Evolutionary conservation across 2,888 invertebrate genomes (phyloP), one percentile per base, ranked within the genome.

Genomic region (Xestia ashworthii): DNA sequence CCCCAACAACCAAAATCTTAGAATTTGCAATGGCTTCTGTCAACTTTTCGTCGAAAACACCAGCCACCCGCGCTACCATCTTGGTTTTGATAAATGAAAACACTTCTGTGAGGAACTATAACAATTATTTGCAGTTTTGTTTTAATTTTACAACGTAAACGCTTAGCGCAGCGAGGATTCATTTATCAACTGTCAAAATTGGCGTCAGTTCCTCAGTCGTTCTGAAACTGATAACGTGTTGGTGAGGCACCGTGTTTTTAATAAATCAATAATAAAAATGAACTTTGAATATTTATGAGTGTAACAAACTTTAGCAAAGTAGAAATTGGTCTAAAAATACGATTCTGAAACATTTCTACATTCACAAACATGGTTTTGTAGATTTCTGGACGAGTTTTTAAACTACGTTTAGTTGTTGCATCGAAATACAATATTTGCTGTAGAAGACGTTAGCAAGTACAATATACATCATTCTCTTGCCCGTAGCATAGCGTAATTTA

Each of bases 1-100:
- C 99, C 74, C 99, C 99, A 46, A 99, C 99, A 25, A 99, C 98
- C 82, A 99, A 96, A 71, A 99, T 96, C 95, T 98, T 98, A 19
- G 98, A 97, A 86, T 97, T 96, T 44, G 97, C 96, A 81, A 98
- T 97, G 69, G 97, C 97, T 89, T 98, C 97, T 82, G 97, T 97
- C 82, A 98, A 93, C 90, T 97, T 97, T 81, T 97, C 96, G 78
- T 97, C 97, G 76, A 98, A 97, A 89, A 98, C 97, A 83, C 98
- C 98, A 86, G 97, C 97, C 87, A 98, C 96, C 84, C 97, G 95
- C 74, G 98, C 97, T 89, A 98, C 98, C 98, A 98, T 98, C 82
- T 93, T 96, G 86, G 71, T 87, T 79, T 84, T 78, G 71, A 78
- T 82, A 79, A 81, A 81, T 87, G 81, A 85, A 81, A 82, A 71